These are phyloP conservation scores for Temnothorax nylanderi DNA, from an alignment of 1,140 invertebrate species.

Conservation along the genomic window DNA sequence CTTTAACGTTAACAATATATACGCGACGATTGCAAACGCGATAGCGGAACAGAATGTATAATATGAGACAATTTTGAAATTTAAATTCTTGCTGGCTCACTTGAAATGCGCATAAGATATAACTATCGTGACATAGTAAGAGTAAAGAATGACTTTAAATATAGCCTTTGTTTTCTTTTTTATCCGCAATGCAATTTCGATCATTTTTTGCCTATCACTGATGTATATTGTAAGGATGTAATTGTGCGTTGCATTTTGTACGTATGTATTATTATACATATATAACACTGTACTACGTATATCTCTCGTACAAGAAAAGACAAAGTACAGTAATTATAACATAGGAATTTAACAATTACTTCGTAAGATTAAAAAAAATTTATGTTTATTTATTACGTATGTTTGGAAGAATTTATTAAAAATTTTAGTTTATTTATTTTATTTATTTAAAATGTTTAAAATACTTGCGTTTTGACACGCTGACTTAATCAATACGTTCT, in stretches of 20 bases:
- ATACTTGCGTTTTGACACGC: not conserved
- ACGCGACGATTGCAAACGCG: not conserved
- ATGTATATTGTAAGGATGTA: not conserved
- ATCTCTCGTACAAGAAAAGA: not conserved
- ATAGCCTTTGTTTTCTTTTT: not conserved
- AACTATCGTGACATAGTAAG: not conserved
- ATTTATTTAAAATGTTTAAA: not conserved
- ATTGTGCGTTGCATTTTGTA: not conserved
- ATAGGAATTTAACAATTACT: not conserved
- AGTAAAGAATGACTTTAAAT: not conserved
- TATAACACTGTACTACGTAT: not conserved
- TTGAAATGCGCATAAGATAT: slow-evolving; percentile 10
- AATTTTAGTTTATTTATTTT: not conserved
- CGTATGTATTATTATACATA: not conserved
- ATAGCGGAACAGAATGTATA: not conserved
- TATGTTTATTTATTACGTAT: not conserved
- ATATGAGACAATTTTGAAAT: not conserved
- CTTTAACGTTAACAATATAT: not conserved
- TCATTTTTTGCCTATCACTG: not conserved
- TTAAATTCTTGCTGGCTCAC: not conserved
- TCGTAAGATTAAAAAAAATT: not conserved
- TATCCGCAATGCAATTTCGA: not conserved
- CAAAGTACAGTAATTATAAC: not conserved
- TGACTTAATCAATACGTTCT: not conserved
- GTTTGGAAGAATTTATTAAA: not conserved